Evolutionary conservation across 2,113 vertebrate species (phyloP).

Genomic region (Athene cunicularia): DNA sequence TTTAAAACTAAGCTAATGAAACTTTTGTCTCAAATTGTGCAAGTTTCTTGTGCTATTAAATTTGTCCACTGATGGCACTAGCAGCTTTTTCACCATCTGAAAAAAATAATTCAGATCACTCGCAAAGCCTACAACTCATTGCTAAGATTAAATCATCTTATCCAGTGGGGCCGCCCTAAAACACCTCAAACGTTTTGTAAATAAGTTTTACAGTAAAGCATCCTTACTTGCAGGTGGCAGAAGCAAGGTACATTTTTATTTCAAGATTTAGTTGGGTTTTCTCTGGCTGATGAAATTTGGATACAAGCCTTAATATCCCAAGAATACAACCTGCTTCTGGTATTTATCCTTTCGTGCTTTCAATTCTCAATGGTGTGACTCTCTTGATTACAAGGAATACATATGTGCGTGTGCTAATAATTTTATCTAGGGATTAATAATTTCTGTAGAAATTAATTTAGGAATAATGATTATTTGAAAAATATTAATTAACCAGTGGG

Average conservation of each 20-base stretch:
- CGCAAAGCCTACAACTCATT: neutral
- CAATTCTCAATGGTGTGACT: fast-evolving
- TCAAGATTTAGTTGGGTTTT: neutral
- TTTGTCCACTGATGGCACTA: neutral
- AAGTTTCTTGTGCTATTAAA: neutral
- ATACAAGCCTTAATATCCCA: neutral
- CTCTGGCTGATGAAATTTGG: neutral
- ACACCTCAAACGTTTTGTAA: neutral
- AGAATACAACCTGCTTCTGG: neutral
- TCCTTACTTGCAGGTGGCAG: neutral
- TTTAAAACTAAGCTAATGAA: neutral
- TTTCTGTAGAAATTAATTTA: slow-evolving; percentile 19
- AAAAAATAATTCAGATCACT: neutral
- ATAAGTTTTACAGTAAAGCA: neutral
- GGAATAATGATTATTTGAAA: slow-evolving; percentile 40
- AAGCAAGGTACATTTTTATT: neutral
- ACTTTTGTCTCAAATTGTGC: neutral
- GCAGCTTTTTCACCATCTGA: neutral
- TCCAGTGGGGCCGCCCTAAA: neutral
- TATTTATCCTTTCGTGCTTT: neutral
- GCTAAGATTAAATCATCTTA: neutral
- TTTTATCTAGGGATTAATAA: slow-evolving; percentile 43
- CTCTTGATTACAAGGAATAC: neutral
- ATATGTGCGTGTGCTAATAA: neutral
- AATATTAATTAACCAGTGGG: slow-evolving; percentile 4